Evolutionary conservation across 2,888 invertebrate species (phyloP).

Genomic region (Micoletzkya japonica): DNA sequence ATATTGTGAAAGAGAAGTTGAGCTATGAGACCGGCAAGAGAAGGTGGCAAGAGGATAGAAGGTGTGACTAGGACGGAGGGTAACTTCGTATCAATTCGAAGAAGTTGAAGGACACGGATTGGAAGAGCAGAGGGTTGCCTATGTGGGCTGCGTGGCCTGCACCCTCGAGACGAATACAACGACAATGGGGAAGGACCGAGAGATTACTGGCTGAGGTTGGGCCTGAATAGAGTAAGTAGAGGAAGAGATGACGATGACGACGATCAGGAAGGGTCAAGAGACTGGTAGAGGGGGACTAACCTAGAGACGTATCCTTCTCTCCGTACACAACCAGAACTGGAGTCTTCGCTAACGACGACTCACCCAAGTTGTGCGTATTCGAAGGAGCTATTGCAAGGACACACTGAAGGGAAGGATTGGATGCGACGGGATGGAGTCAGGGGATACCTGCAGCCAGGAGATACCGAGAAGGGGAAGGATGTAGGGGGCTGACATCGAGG

Average conservation of each 20-base stretch:
- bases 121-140: slow-evolving; percentile 45
- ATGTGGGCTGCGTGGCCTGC: slow-evolving; percentile 49
- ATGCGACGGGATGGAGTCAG: not conserved
- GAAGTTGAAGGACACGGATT: slow-evolving; percentile 43
- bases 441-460: slow-evolving; percentile 16
- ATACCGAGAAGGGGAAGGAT: slow-evolving; percentile 36
- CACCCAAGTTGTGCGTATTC: slow-evolving; percentile 43
- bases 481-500: slow-evolving; percentile 48
- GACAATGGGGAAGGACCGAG: slow-evolving; percentile 35
- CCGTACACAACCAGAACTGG: slow-evolving; percentile 48
- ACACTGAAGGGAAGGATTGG: slow-evolving; percentile 32
- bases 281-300: no score
- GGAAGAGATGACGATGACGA: no score
- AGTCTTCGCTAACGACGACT: slow-evolving; percentile 34
- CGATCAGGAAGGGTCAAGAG: no score
- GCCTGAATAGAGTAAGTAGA: slow-evolving; percentile 32
- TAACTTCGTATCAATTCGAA: slow-evolving; percentile 48
- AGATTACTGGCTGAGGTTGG: slow-evolving; percentile 48
- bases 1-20: slow-evolving; percentile 1
- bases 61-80: not conserved
- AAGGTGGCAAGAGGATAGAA: not conserved
- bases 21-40: not conserved
- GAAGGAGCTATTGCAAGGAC: slow-evolving; percentile 47
- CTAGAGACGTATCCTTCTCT: slow-evolving; percentile 29
- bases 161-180: slow-evolving; percentile 27